These are phyloP conservation scores for Drosophila glabriapex DNA, from an alignment of 2,888 invertebrate genomes.

Conservation along the genomic window DNA sequence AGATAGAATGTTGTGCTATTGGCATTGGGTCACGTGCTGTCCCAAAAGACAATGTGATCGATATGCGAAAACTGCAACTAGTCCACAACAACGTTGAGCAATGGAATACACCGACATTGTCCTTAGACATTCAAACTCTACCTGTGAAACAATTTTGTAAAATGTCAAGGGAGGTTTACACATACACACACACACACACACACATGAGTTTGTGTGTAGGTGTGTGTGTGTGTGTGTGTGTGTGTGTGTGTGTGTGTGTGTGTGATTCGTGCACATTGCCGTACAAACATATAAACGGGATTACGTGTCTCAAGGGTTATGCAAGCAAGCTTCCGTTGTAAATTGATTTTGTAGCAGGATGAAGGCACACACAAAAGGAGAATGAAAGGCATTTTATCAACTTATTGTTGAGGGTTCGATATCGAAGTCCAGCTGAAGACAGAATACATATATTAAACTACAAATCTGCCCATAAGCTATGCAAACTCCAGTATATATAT, in stretches of 20 bases:
- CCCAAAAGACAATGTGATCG: slow-evolving; percentile 66
- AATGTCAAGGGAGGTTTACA: slow-evolving; percentile 54
- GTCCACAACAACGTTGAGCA: slow-evolving; percentile 35
- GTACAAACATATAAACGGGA: slow-evolving; percentile 65
- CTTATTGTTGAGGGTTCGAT: slow-evolving; percentile 56
- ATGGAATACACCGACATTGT: slow-evolving; percentile 67
- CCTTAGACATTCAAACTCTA: slow-evolving; percentile 63
- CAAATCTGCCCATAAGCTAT: slow-evolving; percentile 30
- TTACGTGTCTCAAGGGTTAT: slow-evolving; percentile 72
- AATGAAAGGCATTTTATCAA: slow-evolving; percentile 71
- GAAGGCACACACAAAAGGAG: slow-evolving; percentile 58
- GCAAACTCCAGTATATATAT: background rate
- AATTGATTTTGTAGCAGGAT: slow-evolving; percentile 71
- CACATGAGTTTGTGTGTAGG: slow-evolving; percentile 15
- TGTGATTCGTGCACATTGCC: slow-evolving; percentile 27
- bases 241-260: slow-evolving; percentile 15
- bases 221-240: slow-evolving; percentile 10
- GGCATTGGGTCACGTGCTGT: slow-evolving; percentile 54
- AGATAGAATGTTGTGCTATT: slow-evolving; percentile 4
- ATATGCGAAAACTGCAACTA: slow-evolving; percentile 71
- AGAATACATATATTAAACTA: slow-evolving; percentile 7
- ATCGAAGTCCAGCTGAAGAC: slow-evolving; percentile 32
- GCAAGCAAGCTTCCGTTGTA: slow-evolving; percentile 77
- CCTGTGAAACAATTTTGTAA: slow-evolving; percentile 68
- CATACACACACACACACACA: slow-evolving; percentile 3